Percentiles rank a stretch among this genome's conserved stretches.
Evolutionary conservation across 37 sponge, comb jelly and placozoan species (phyloP).

Genomic region (Spongia lamella): DNA sequence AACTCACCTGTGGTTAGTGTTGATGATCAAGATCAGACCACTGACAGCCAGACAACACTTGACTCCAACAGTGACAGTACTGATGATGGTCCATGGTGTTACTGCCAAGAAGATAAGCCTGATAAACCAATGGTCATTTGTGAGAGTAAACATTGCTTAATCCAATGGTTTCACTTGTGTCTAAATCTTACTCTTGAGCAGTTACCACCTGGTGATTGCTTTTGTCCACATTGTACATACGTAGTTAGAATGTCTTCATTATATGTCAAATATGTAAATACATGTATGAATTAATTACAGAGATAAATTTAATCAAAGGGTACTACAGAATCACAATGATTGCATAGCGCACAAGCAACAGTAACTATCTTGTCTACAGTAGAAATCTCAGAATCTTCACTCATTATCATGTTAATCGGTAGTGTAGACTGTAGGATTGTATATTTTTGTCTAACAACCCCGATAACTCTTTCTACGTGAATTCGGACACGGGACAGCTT

Average conservation of each 20-base stretch:
- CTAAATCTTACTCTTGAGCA: constrained; percentile 4
- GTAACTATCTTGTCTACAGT: constrained; percentile 17
- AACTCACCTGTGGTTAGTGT: too few relatives aligned
- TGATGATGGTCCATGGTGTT: too few relatives aligned
- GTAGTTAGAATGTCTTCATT: too few relatives aligned
- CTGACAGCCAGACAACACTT: too few relatives aligned
- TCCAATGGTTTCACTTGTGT: constrained; percentile 26
- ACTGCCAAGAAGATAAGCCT: too few relatives aligned
- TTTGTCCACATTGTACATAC: constrained; percentile 34
- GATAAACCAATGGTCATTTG: too few relatives aligned
- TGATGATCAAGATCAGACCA: too few relatives aligned
- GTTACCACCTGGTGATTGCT: constrained; percentile 24
- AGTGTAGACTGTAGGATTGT: constrained; percentile 19
- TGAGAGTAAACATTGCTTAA: constrained; percentile 15
- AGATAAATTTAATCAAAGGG: background rate
- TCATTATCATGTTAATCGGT: constrained; percentile 9
- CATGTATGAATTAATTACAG: too few relatives aligned
- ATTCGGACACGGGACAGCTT: constrained; percentile 36
- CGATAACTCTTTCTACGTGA: constrained; percentile 55
- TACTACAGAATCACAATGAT: too few relatives aligned
- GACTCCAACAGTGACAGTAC: too few relatives aligned
- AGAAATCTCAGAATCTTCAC: constrained; percentile 1
- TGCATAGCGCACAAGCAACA: background rate
- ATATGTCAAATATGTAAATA: too few relatives aligned
- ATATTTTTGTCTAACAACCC: constrained; percentile 31